Percentiles rank a stretch among this genome's conserved stretches.
Evolutionary conservation across 2,888 invertebrate genomes (phyloP).

Genomic region (Dione vanillae): DNA sequence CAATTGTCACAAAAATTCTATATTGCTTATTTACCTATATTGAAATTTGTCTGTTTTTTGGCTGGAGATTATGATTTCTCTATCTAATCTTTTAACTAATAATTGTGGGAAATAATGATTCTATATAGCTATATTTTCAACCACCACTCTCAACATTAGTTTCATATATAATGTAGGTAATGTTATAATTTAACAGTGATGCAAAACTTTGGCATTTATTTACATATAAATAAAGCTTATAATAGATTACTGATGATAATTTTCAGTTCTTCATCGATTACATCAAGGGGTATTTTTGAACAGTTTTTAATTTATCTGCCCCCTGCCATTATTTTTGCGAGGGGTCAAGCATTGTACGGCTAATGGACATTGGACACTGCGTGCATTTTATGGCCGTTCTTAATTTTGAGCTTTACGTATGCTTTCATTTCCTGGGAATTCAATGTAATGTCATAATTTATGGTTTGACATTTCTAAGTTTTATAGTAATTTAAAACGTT

Average conservation of each 20-base stretch:
- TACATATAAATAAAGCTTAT: neutral
- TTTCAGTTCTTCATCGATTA: slow-evolving; percentile 9
- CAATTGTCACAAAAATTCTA: no score
- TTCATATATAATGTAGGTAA: neutral
- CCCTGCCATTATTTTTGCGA: slow-evolving; percentile 79
- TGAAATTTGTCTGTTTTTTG: no score
- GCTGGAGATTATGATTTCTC: no score
- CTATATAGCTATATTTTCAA: neutral
- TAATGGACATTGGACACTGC: slow-evolving; percentile 61
- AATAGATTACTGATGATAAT: neutral
- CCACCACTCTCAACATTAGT: neutral
- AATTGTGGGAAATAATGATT: neutral
- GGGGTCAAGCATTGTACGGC: slow-evolving; percentile 72
- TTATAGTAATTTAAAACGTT: neutral
- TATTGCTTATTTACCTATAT: no score
- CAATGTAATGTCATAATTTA: slow-evolving; percentile 30
- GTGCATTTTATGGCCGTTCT: slow-evolving; percentile 75
- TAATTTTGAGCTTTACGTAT: slow-evolving; percentile 58
- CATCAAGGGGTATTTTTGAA: slow-evolving; percentile 80
- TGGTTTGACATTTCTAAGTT: slow-evolving; percentile 15
- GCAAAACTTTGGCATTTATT: neutral
- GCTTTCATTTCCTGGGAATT: slow-evolving; percentile 44
- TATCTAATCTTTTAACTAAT: neutral
- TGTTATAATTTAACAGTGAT: neutral
- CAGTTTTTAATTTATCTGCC: slow-evolving; percentile 84